Evolutionary conservation across 2,797 vertebrate genomes (phyloP), one percentile per base, ranked within the genome.

Genomic region (Poecilia velifera): DNA sequence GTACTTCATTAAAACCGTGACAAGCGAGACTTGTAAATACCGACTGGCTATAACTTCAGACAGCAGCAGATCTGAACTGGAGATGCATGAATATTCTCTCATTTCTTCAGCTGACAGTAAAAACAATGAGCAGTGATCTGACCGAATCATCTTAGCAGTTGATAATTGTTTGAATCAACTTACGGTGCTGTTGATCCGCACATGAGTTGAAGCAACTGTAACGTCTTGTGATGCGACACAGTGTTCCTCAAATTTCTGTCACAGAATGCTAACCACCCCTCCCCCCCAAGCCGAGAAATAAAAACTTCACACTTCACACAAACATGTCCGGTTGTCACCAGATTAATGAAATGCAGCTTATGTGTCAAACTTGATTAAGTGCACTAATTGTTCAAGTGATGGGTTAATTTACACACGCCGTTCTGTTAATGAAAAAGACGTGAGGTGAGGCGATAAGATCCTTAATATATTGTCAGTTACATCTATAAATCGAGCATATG

Each of bases 371-470:
- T 31, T 45, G 57, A 28, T 74, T 55, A 36, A 55, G 25, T 71
- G 25, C 68, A 13, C 80, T 78, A 82, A 88, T 79, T 84, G 76
- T 64, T 13, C 9, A 51, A 77, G 68, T 41, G 34, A 80, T 80
- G 82, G 39, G 70, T 86, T 79, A 59, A 84, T 49, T 77, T 68
- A 71, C 68, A 73, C 2, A 6, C 1, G n/a, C 74, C 1, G 9
- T 46, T 77, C 62, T 2, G 72, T 79, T 87, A 91, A 88, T 73
- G 76, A 76, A 79, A 55, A 49, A 68, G 34, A 68, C 9, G 64
- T 18, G 66, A 79, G 41, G 20, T 41, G 20, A 36, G 18, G 51
- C 75, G 77, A 76, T 76, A 9, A 80, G 72, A 82, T 6, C 46
- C 16, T 70, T 80, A 8, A 76, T 73, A 72, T 73, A 73, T 53